Conservation (phyloP, 2,888 invertebrate species). For the Andrena praecox region DNA sequence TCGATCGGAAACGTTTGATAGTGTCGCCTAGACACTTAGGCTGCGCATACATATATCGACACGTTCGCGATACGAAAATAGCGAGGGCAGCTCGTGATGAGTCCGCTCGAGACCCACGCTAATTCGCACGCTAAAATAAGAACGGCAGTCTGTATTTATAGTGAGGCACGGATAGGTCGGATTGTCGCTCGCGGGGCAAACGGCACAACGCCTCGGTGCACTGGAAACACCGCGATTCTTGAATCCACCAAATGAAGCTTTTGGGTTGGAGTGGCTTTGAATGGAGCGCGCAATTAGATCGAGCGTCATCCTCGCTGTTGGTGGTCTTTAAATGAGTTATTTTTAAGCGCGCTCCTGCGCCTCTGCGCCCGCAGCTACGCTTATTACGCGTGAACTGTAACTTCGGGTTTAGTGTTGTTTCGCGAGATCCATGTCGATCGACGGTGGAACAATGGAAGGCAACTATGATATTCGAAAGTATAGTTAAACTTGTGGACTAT, state of each 20-base stretch:
- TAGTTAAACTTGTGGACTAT: background rate
- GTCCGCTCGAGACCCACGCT: conserved; percentile 78
- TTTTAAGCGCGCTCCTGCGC: conserved; percentile 15
- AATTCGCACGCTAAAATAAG: conserved; percentile 79
- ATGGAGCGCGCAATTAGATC: background rate
- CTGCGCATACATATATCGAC: conserved; percentile 28
- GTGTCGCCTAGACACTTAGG: conserved; percentile 53
- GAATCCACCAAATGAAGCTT: background rate
- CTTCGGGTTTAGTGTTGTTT: background rate
- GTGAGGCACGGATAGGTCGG: conserved; percentile 71
- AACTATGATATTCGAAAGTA: background rate
- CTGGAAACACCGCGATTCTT: conserved; percentile 8
- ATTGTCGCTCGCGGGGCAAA: conserved; percentile 64
- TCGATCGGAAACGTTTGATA: conserved; percentile 46
- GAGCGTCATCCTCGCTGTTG: background rate
- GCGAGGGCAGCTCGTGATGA: conserved; percentile 72
- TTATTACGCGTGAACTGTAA: conserved; percentile 1
- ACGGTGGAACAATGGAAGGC: no score
- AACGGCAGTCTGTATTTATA: conserved; percentile 78
- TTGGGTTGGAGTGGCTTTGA: no score
- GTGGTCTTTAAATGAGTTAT: conserved; percentile 25
- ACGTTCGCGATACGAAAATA: conserved; percentile 70
- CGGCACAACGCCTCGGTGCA: conserved; percentile 32
- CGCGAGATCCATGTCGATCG: background rate
- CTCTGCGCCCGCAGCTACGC: conserved; percentile 11